Percentiles rank a stretch among this genome's conserved stretches.
phyloP scores from a whole-genome alignment of 1,140 invertebrate genomes.

The Drosophila arawakana region DNA sequence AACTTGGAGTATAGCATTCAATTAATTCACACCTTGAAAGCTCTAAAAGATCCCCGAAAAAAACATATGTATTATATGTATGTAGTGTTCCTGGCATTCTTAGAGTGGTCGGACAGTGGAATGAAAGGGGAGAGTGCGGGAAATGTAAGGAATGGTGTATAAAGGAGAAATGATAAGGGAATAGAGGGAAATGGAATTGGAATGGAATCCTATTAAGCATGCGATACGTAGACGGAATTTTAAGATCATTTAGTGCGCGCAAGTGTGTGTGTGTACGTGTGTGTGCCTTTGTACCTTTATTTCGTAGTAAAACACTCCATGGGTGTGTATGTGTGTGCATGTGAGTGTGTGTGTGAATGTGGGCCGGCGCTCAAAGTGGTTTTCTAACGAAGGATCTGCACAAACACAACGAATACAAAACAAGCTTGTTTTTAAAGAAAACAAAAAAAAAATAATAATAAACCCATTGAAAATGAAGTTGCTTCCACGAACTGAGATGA shows the following conservation, averaged over 20 bases:
- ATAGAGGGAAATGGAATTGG: conserved; percentile 32
- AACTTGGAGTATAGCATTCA: conserved; percentile 13
- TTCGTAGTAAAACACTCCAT: conserved; percentile 7
- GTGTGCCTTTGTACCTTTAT: conserved; percentile 12
- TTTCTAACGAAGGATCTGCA: conserved; percentile 56
- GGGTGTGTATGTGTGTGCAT: background rate
- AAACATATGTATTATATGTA: too few relatives aligned
- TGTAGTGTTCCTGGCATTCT: background rate
- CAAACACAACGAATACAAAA: conserved; percentile 22
- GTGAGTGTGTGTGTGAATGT: conserved; percentile 16
- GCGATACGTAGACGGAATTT: conserved; percentile 72
- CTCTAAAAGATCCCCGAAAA: background rate
- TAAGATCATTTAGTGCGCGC: conserved; percentile 58
- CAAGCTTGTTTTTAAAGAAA: conserved; percentile 25
- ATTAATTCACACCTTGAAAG: conserved; percentile 42
- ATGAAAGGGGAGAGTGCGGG: background rate
- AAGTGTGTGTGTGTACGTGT: too few relatives aligned
- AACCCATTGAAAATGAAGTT: conserved; percentile 32
- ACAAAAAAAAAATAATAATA: conserved; percentile 16
- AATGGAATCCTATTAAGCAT: conserved; percentile 74
- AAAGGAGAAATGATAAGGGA: background rate
- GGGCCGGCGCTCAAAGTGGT: conserved; percentile 47
- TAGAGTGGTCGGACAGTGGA: background rate
- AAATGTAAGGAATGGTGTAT: background rate
- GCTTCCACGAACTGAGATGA: conserved; percentile 45